Evolutionary conservation across 2,113 vertebrate genomes (phyloP).

Genomic region (Cochlearius cochlearius): DNA sequence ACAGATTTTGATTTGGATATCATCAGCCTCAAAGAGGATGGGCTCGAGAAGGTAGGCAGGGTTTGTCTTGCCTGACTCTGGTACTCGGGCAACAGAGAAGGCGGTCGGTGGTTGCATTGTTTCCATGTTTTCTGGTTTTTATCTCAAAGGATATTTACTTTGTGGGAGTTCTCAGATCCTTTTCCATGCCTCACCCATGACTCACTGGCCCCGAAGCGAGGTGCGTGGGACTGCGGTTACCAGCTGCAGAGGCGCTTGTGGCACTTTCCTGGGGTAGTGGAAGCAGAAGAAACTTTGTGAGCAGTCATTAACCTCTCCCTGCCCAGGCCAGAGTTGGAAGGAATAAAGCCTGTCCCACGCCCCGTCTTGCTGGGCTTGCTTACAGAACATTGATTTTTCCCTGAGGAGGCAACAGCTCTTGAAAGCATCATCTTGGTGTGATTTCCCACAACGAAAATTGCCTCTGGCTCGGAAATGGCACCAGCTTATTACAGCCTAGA

Average conservation of each 20-base stretch:
- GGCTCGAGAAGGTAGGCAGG: constrained; percentile 90
- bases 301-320: background rate
- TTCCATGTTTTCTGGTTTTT: background rate
- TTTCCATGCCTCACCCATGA: background rate
- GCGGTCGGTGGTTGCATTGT: background rate
- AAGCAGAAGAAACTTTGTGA: background rate
- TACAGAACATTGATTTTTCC: background rate
- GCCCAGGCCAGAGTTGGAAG: background rate
- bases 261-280: background rate
- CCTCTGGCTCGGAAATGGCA: background rate
- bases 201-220: background rate
- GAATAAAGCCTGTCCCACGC: background rate
- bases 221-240: background rate
- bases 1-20: constrained; percentile 98
- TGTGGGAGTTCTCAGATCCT: constrained; percentile 34
- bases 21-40: constrained; percentile 94
- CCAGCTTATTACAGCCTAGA: background rate
- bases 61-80: background rate
- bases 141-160: background rate
- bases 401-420: background rate
- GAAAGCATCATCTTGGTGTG: background rate
- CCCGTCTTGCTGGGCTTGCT: background rate
- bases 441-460: background rate
- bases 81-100: background rate
- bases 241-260: background rate